Evolutionary conservation across 2,797 vertebrate species (phyloP), one percentile per base, ranked within the genome.

Genomic region (Alexandromys oeconomus): DNA sequence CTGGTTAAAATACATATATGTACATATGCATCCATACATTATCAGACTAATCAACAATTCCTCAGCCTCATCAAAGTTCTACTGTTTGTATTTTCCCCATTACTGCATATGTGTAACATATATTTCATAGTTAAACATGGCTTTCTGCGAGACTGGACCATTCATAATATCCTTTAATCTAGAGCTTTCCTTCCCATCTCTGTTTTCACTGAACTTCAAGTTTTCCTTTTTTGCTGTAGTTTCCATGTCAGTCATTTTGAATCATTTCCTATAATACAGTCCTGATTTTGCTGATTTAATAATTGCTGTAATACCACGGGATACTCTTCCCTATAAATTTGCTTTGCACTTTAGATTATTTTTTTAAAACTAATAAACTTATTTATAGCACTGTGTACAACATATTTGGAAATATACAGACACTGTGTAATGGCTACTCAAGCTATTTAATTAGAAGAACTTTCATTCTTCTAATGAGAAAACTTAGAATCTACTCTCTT

Each of bases 291-390:
- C 51, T 85, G 48, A 94, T 10, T 80, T 57, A 80, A 37, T 23
- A 21, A 82, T 77, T 27, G 40, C 34, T 93, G 3, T 79, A 43
- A 67, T 92, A 85, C 88, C 69, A 94, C 27, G 77, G 27, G 14
- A 3, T 73, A 77, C 37, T 61, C 80, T 65, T 87, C 87, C 25
- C 31, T 73, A 61, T 14, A 92, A 79, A 81, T 40, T 31, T 92
- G 63, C 37, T 96, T 91, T 73, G 40, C 43, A 54, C 86, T 93
- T 95, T 87, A 71, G 31, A n/a, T 54, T 80, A 40, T 93, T 71
- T 87, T 51, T 46, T 63, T 48, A 37, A 88, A 48, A 63, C 57
- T 65, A 51, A 57, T 17, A 63, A 80, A 80, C 54, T 80, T 19
- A 65, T 21, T 79, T 59, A 78, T 29, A 77, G 43, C 48, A 54